These are phyloP conservation scores for Lagodon rhomboides DNA, from an alignment of 2,797 vertebrate genomes.

Conservation along the genomic window DNA sequence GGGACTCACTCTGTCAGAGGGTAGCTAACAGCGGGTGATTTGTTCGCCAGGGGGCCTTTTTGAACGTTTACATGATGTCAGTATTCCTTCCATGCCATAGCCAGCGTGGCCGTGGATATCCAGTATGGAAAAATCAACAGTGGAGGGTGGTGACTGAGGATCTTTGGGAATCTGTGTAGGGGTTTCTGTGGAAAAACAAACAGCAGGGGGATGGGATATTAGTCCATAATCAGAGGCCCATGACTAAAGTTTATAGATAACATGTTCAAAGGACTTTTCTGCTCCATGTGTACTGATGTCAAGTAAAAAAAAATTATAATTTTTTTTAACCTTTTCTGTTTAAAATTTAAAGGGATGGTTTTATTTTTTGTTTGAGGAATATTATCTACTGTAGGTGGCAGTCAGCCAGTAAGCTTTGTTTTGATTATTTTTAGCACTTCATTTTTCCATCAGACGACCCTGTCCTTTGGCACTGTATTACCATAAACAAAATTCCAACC, in stretches of 20 bases:
- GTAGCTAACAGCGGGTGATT: conserved; percentile 58
- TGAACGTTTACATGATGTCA: conserved; percentile 49
- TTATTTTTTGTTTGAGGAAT: background rate
- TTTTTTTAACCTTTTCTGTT: background rate
- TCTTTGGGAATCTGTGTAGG: conserved; percentile 27
- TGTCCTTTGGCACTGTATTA: too few relatives aligned
- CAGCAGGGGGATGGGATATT: conserved; percentile 1
- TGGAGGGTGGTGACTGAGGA: conserved; percentile 28
- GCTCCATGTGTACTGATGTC: background rate
- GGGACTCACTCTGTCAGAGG: conserved; percentile 63
- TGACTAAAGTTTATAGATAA: conserved; percentile 23
- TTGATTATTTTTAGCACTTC: too few relatives aligned
- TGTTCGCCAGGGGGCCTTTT: conserved; percentile 40
- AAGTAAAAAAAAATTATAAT: background rate
- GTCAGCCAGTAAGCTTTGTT: too few relatives aligned
- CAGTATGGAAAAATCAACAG: conserved; percentile 59
- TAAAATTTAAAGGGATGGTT: too few relatives aligned
- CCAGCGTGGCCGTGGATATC: conserved; percentile 50
- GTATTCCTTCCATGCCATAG: conserved; percentile 40
- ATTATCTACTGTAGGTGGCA: too few relatives aligned
- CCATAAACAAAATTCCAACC: too few relatives aligned
- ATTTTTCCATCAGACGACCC: too few relatives aligned
- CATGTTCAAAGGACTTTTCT: background rate
- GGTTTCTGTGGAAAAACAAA: conserved; percentile 58
- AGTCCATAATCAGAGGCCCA: conserved; percentile 7